phyloP scores from a whole-genome alignment of 2,797 vertebrate genomes.

The Acanthornis magna region DNA sequence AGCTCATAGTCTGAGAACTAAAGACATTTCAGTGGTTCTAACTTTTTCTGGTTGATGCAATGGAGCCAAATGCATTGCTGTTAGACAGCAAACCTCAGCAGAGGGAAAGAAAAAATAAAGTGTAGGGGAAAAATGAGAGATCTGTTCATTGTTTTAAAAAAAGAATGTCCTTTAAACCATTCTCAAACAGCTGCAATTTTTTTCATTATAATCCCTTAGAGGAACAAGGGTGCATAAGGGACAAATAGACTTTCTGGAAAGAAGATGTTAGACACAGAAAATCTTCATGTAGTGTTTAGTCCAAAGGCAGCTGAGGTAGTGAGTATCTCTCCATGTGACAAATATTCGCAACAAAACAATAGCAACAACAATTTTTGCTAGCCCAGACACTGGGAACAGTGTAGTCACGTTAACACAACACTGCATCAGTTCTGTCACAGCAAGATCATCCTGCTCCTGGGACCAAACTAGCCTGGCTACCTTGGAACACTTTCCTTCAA shows the following conservation, averaged over 20 bases:
- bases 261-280: neutral
- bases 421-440: neutral
- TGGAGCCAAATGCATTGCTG: neutral
- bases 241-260: neutral
- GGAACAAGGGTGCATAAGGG: neutral
- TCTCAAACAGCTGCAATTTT: neutral
- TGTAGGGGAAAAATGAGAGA: neutral
- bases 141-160: neutral
- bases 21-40: neutral
- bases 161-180: neutral
- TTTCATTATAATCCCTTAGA: neutral
- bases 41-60: neutral
- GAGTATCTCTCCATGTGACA: neutral
- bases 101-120: neutral
- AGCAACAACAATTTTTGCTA: neutral
- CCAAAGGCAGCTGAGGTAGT: neutral
- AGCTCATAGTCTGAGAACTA: neutral
- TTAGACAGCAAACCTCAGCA: neutral
- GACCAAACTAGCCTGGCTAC: neutral
- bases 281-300: neutral
- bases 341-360: neutral
- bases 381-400: neutral
- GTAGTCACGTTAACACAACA: rapidly evolving
- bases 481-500: neutral
- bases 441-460: neutral